Evolutionary conservation across 2,888 invertebrate genomes (phyloP), one percentile per base, ranked within the genome.

Genomic region (Ganaspis brasiliensis): DNA sequence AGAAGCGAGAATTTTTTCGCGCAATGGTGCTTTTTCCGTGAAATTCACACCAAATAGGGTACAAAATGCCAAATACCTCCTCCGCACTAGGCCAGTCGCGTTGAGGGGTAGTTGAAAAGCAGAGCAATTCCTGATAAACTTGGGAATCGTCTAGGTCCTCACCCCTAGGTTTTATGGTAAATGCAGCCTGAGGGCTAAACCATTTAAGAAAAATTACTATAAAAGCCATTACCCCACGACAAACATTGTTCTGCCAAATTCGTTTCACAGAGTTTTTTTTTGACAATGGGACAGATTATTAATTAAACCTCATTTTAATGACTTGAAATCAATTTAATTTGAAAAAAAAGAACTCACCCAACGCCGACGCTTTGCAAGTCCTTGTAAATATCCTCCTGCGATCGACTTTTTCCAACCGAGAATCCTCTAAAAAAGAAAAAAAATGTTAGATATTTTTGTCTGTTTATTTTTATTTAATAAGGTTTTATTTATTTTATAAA

Each of bases 371-470:
- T 91, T 91, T 96, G 96, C 83, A 97, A 92, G 90, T 96, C 96
- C 92, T 96, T 96, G 91, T 97, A 97, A 83, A 96, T 96, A 85
- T 96, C 96, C 91, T 97, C 97, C 90, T 97, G 96, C 31, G 96
- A 96, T 87, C 94, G 94, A 81, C 95, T 95, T 87, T 95, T 93
- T 89, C 96, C 95, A 52, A 96, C 94, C 82, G 95, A 95, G 92
- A 97, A 98, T 82, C 97, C 97, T 82, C 97, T 98, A 92, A 76
- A 94, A 94, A 87, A 19, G 12, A 14, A 55, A 71, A 73, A 10
- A 70, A 49, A 72, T 57, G 71, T 10, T 31, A 14, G 31, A n/a
- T n/a, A n/a, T n/a, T n/a, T n/a, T n/a, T n/a, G n/a, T n/a, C n/a
- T n/a, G n/a, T n/a, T n/a, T n/a, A n/a, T n/a, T n/a, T n/a, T n/a